These are phyloP conservation scores for Sitta carolinensis DNA, from an alignment of 2,797 vertebrate species.

Conservation along the genomic window DNA sequence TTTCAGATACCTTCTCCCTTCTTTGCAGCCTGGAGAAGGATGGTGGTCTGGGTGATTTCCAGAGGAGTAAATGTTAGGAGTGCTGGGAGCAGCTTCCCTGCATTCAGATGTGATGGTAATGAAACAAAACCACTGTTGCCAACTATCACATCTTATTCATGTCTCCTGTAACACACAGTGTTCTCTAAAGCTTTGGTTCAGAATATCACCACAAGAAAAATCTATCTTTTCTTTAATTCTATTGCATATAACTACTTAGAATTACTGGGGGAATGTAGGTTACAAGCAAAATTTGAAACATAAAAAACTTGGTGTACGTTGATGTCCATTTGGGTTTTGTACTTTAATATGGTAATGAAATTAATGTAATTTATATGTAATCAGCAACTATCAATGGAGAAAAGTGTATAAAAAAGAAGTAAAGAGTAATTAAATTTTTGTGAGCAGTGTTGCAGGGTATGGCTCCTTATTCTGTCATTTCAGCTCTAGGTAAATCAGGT, in stretches of 20 bases:
- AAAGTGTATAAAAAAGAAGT: not conserved
- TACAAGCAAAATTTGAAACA: not conserved
- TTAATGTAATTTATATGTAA: not conserved
- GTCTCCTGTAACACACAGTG: not conserved
- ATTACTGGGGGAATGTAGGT: not conserved
- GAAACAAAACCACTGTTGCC: not conserved
- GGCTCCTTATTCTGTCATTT: not conserved
- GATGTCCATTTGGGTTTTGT: not conserved
- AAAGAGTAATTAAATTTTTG: not conserved
- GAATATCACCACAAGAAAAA: not conserved
- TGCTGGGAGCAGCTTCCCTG: constrained; percentile 10
- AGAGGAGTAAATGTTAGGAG: constrained; percentile 25
- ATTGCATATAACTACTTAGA: not conserved
- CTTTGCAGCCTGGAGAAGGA: not conserved
- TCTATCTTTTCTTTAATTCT: not conserved
- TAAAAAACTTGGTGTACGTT: not conserved
- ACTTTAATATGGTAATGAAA: not conserved
- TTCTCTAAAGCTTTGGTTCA: not conserved
- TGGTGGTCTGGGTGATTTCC: not conserved
- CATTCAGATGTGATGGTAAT: not conserved
- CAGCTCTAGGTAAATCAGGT: not conserved
- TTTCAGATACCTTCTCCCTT: not conserved
- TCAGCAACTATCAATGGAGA: not conserved
- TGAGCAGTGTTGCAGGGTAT: not conserved
- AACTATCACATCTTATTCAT: not conserved